These are phyloP conservation scores for Uropetala carovei DNA, from an alignment of 2,888 invertebrate species.

Conservation along the genomic window DNA sequence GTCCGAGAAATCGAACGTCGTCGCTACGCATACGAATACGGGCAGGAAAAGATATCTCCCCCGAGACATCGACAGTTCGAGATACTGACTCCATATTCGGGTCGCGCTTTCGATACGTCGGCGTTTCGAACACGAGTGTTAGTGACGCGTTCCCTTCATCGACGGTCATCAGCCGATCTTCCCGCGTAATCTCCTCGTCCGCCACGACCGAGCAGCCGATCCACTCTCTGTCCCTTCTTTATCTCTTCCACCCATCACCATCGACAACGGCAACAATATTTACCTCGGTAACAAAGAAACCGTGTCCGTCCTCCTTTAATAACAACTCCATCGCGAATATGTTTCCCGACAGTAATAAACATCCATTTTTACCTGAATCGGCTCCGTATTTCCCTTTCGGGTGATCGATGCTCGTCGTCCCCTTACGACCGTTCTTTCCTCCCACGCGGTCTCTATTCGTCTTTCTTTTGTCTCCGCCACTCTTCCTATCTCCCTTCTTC, in stretches of 20 bases:
- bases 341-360: conserved; percentile 42
- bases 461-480: neutral
- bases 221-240: neutral
- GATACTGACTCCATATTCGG: too few relatives aligned
- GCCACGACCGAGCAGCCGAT: neutral
- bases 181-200: neutral
- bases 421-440: neutral
- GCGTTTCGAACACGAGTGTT: too few relatives aligned
- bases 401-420: neutral
- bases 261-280: conserved; percentile 28
- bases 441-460: conserved; percentile 38
- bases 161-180: too few relatives aligned
- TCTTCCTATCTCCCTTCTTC: neutral
- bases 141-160: too few relatives aligned
- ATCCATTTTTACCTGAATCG: conserved; percentile 32
- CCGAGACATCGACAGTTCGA: too few relatives aligned
- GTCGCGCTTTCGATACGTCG: too few relatives aligned
- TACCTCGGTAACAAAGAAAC: conserved; percentile 42
- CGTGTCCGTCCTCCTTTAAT: conserved; percentile 38
- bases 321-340: conserved; percentile 51
- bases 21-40: too few relatives aligned
- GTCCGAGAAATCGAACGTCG: too few relatives aligned
- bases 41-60: too few relatives aligned
- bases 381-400: conserved; percentile 21
- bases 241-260: neutral